These are phyloP conservation scores for Drosophila pectinifera DNA, from an alignment of 1,140 invertebrate genomes.

Conservation along the genomic window DNA sequence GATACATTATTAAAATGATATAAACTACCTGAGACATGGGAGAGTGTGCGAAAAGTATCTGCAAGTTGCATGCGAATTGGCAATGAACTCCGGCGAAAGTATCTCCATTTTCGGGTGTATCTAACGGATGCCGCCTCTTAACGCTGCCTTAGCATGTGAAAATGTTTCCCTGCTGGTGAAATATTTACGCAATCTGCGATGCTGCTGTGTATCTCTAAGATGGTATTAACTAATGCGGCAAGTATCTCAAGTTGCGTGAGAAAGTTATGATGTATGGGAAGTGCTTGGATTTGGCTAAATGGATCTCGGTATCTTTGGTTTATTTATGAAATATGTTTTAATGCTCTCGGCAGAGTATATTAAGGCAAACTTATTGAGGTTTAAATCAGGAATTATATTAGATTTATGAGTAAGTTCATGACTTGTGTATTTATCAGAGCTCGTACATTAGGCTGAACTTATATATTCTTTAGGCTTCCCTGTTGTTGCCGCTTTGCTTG, in stretches of 20 bases:
- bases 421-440: no score
- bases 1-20: conserved; percentile 83
- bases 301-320: conserved; percentile 1
- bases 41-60: conserved; percentile 36
- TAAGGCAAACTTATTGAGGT: neutral
- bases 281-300: neutral
- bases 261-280: conserved; percentile 25
- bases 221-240: conserved; percentile 21
- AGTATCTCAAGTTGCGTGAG: conserved; percentile 20
- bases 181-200: conserved; percentile 30
- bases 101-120: conserved; percentile 40
- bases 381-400: neutral
- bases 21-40: conserved; percentile 74
- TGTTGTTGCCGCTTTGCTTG: no score
- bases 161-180: conserved; percentile 26
- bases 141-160: conserved; percentile 37
- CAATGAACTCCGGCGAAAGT: conserved; percentile 64
- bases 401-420: neutral
- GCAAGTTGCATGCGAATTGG: conserved; percentile 67
- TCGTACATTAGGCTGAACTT: no score
- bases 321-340: conserved; percentile 17
- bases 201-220: conserved; percentile 22
- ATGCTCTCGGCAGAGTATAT: neutral
- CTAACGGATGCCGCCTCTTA: conserved; percentile 41
- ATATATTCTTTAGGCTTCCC: no score